These are phyloP conservation scores for Drosophila willistoni DNA, from an alignment of 1,140 invertebrate genomes.

Conservation along the genomic window DNA sequence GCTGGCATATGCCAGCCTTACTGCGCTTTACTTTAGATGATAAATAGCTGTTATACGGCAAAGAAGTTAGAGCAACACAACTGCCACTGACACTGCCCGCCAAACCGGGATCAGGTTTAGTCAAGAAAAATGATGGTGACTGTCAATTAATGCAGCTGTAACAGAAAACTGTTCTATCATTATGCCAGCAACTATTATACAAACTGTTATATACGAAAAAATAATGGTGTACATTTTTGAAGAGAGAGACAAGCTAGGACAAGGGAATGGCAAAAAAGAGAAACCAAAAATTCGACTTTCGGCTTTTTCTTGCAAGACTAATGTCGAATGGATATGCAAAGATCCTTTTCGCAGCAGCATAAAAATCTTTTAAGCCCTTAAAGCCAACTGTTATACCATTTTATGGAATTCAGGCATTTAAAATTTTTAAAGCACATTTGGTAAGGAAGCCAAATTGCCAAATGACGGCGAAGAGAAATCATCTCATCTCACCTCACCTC, in stretches of 20 bases:
- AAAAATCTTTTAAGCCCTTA: too few relatives aligned
- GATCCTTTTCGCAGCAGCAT: too few relatives aligned
- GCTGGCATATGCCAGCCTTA: background rate
- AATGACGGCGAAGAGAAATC: background rate
- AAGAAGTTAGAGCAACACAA: background rate
- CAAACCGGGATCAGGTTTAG: background rate
- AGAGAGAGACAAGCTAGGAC: too few relatives aligned
- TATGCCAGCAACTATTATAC: background rate
- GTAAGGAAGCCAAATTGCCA: too few relatives aligned
- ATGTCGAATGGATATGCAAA: too few relatives aligned
- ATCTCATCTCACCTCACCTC: background rate
- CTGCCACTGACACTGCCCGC: background rate
- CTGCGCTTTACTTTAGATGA: conserved; percentile 4
- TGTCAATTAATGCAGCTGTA: conserved; percentile 11
- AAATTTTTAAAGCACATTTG: background rate
- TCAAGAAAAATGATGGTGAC: conserved; percentile 3
- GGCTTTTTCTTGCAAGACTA: too few relatives aligned
- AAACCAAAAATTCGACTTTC: too few relatives aligned
- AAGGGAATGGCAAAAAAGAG: background rate
- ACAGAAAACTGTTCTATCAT: background rate
- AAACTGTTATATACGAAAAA: background rate
- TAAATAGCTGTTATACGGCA: conserved; percentile 14
- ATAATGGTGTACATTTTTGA: too few relatives aligned
- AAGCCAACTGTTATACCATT: too few relatives aligned
- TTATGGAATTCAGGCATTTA: background rate